Percentiles rank a stretch among this genome's conserved stretches.
Evolutionary conservation across 2,888 invertebrate species (phyloP).

Genomic region (Eurois occulta): DNA sequence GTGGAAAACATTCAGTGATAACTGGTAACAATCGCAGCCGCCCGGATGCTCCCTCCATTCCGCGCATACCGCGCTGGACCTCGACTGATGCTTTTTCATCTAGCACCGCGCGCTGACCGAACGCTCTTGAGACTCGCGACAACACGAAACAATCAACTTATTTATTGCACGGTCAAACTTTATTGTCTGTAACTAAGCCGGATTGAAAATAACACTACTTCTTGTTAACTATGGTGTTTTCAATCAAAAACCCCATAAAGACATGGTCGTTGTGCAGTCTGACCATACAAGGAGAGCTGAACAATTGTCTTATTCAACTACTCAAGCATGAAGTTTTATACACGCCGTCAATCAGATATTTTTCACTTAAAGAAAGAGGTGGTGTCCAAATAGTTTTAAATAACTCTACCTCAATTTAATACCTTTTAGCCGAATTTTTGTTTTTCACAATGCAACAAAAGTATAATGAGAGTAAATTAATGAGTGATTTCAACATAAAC

Average conservation of each 20-base stretch:
- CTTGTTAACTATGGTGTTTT: conserved; percentile 19
- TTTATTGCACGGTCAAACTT: conserved; percentile 58
- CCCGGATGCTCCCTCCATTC: conserved; percentile 90
- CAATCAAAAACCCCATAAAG: conserved; percentile 20
- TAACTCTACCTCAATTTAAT: conserved; percentile 39
- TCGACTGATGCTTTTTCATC: conserved; percentile 88
- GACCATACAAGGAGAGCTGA: conserved; percentile 16
- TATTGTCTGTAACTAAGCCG: conserved; percentile 56
- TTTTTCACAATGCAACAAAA: conserved; percentile 27
- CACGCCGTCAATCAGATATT: conserved; percentile 11
- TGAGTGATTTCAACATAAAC: conserved; percentile 59
- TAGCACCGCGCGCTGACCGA: conserved; percentile 79
- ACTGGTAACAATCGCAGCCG: conserved; percentile 90
- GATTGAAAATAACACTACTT: conserved; percentile 17
- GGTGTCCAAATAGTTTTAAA: conserved; percentile 21
- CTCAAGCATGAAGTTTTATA: conserved; percentile 24
- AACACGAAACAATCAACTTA: conserved; percentile 67
- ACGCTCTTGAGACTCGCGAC: conserved; percentile 74
- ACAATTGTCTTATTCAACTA: conserved; percentile 1
- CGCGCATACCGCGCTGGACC: conserved; percentile 87
- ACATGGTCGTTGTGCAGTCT: conserved; percentile 5
- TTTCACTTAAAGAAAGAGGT: conserved; percentile 20
- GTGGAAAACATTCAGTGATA: conserved; percentile 91
- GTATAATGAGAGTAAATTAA: conserved; percentile 52
- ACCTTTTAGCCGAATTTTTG: conserved; percentile 23